Base-by-base conservation (phyloP, 2,888 invertebrate genomes). In the Pheosia gnoma region DNA sequence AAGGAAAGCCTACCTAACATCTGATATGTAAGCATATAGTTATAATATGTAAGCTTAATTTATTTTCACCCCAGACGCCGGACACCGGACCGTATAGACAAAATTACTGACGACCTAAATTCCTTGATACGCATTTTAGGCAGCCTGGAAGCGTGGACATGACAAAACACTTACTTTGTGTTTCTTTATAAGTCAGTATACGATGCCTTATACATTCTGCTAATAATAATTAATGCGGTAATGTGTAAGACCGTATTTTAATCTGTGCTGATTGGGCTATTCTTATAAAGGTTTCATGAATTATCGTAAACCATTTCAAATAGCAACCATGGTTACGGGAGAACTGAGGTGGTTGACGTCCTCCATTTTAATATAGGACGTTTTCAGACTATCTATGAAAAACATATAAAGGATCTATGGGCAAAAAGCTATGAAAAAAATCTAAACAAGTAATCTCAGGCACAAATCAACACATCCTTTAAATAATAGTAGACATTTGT, bases 81-180 rank as follows among this genome's bases (percentile, higher is more conserved):
- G 37, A 5, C 37, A 8, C 53, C 7, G 37, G 37, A 5, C 37
- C 37, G 53, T 11, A 37, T 53, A 38, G 37, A 53, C 53, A 4
- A 25, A 13, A 53, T 37, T 53, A 37, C 37, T n/a, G 53, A 53
- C 38, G 53, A 37, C 53, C 53, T 53, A 53, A 38, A 53, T 53
- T 11, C 53, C 53, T 37, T 37, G 25, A 53, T 53, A 53, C 53
- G 53, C 51, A 51, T 51, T 51, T 51, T 51, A 51, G 53, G 37
- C 11, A 53, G 37, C 53, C 53, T 53, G 11, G 52, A 53, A 10
- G 9, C 37, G 11, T 9, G 37, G 38, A 53, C 53, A 53, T 53
- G 53, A 37, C 25, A 37, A 37, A 37, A 36, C 53, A 53, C 53
- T 52, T 52, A 52, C 52, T 37, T 36, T 53, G 53, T 36, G 36